Percentiles rank a stretch among this genome's conserved stretches.
Evolutionary conservation across 2,797 vertebrate genomes (phyloP).

Genomic region (Lagorchestes hirsutus): DNA sequence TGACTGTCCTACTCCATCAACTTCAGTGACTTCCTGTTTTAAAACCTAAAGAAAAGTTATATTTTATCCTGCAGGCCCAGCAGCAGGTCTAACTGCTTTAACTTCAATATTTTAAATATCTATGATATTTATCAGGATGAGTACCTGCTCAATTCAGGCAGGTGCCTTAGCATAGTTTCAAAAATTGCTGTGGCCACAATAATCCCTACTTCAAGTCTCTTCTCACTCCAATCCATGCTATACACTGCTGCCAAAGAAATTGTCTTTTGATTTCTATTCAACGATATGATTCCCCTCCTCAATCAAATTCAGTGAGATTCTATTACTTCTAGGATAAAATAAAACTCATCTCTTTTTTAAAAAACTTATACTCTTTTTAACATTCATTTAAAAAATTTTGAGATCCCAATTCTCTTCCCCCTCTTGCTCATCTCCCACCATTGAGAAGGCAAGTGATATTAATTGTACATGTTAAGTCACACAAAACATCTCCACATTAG

Average conservation of each 20-base stretch:
- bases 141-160: neutral
- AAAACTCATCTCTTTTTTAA: neutral
- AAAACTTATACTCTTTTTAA: neutral
- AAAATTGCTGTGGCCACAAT: neutral
- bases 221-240: neutral
- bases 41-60: neutral
- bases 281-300: neutral
- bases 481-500: neutral
- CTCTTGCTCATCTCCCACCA: neutral
- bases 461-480: neutral
- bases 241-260: neutral
- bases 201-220: neutral
- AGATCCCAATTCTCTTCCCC: neutral
- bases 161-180: neutral
- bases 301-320: neutral
- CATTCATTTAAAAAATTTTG: neutral
- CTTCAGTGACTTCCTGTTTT: neutral
- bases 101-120: neutral
- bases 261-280: neutral
- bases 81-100: neutral
- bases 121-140: neutral
- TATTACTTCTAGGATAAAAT: neutral
- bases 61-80: neutral
- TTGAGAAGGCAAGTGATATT: neutral
- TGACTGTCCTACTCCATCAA: neutral